These are phyloP conservation scores for Pagetopsis macropterus DNA, from an alignment of 2,797 vertebrate species.

Conservation along the genomic window DNA sequence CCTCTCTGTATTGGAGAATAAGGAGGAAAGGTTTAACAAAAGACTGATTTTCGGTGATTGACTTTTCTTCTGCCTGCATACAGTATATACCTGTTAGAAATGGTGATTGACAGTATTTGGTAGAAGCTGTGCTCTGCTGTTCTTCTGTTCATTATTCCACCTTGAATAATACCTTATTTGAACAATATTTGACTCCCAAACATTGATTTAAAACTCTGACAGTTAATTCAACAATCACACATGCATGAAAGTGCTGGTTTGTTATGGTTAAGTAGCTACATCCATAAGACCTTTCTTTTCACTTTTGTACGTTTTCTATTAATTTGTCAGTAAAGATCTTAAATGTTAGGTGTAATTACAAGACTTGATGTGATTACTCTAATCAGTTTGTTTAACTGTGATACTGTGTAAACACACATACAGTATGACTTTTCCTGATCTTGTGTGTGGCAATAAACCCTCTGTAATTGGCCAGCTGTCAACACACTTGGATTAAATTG, in stretches of 20 bases:
- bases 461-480: constrained; percentile 67
- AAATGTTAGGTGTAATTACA: constrained; percentile 45
- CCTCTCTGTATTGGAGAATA: constrained; percentile 35
- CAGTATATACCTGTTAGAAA: background rate
- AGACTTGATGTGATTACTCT: constrained; percentile 8
- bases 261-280: background rate
- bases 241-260: constrained; percentile 1
- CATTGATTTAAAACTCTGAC: constrained; percentile 4
- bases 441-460: constrained; percentile 27
- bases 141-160: no score
- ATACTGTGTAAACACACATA: constrained; percentile 42
- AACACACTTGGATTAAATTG: constrained; percentile 52
- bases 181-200: background rate
- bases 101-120: constrained; percentile 3
- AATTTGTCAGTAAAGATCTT: constrained; percentile 24
- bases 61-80: constrained; percentile 32
- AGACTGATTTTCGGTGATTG: constrained; percentile 66
- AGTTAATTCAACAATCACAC: background rate
- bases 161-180: constrained; percentile 6
- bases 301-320: constrained; percentile 31
- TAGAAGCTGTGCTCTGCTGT: background rate
- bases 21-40: constrained; percentile 72
- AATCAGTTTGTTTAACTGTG: constrained; percentile 58
- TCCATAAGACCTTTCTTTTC: constrained; percentile 26
- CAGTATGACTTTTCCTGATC: constrained; percentile 12